Conservation (phyloP, 2,113 vertebrate species). For the Clinocottus analis region DNA sequence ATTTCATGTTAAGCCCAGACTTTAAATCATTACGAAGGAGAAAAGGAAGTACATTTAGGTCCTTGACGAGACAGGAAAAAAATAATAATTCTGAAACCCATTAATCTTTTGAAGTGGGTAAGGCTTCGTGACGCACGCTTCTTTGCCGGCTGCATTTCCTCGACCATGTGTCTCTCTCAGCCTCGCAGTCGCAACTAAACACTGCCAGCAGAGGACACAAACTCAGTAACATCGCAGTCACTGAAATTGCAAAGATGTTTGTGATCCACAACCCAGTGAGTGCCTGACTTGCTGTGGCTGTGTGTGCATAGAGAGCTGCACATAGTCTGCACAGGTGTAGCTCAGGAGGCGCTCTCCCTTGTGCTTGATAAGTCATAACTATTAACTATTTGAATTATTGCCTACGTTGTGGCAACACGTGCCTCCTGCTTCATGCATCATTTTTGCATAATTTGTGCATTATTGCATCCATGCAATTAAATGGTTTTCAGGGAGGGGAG, state of each 20-base stretch:
- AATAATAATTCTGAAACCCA: conserved; percentile 6
- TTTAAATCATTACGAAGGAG: not conserved
- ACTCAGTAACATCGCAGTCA: conserved; percentile 10
- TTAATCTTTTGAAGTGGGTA: conserved; percentile 33
- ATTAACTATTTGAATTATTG: not conserved
- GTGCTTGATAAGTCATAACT: not conserved
- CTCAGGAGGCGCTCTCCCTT: no score
- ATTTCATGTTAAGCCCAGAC: not conserved
- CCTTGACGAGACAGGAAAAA: not conserved
- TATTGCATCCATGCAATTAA: no score
- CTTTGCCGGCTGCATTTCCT: conserved; percentile 5
- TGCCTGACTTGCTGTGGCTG: no score
- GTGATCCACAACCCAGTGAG: conserved; percentile 3
- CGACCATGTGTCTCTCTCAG: not conserved
- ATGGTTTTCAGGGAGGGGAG: no score
- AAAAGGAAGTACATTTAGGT: conserved; percentile 1
- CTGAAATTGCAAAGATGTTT: not conserved
- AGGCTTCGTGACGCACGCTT: not conserved
- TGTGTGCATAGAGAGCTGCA: no score
- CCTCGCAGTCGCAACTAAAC: not conserved
- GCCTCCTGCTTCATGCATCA: not conserved
- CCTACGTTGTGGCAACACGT: not conserved
- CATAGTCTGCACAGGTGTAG: not conserved
- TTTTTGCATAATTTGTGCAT: not conserved
- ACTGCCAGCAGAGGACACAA: not conserved